Evolutionary conservation across 1,140 invertebrate species (phyloP).

Genomic region (Paracyclopina nana): DNA sequence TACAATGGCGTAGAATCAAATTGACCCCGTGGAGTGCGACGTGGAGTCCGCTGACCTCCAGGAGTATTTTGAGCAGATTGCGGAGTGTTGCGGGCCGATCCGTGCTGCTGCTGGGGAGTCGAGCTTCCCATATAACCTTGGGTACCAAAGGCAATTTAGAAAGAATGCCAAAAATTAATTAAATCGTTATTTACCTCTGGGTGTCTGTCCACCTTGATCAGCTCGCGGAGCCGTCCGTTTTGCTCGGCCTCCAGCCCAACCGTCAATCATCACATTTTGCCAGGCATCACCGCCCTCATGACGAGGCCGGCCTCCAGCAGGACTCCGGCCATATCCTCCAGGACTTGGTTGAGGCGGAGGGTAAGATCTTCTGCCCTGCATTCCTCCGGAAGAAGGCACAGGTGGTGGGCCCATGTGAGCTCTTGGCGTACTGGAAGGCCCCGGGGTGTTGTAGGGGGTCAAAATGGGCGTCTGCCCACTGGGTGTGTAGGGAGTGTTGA

Average conservation of each 20-base stretch:
- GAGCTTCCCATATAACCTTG: not conserved
- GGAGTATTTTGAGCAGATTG: not conserved
- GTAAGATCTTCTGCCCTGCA: too few relatives aligned
- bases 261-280: too few relatives aligned
- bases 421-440: conserved; percentile 21
- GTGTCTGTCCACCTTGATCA: not conserved
- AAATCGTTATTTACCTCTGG: not conserved
- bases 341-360: not conserved
- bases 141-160: not conserved
- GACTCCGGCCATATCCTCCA: not conserved
- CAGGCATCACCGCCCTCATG: not conserved
- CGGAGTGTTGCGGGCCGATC: not conserved
- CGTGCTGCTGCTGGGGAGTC: not conserved
- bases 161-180: not conserved
- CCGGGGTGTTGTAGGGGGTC: conserved; percentile 47
- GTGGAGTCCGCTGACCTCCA: not conserved
- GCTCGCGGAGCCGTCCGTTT: not conserved
- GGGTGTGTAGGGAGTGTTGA: conserved; percentile 48
- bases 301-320: not conserved
- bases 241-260: not conserved
- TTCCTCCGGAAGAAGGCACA: not conserved
- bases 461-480: conserved; percentile 74
- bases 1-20: not conserved
- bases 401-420: conserved; percentile 21
- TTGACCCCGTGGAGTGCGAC: not conserved